phyloP scores from a whole-genome alignment of 2,888 invertebrate genomes.

The Epinotia ramella region DNA sequence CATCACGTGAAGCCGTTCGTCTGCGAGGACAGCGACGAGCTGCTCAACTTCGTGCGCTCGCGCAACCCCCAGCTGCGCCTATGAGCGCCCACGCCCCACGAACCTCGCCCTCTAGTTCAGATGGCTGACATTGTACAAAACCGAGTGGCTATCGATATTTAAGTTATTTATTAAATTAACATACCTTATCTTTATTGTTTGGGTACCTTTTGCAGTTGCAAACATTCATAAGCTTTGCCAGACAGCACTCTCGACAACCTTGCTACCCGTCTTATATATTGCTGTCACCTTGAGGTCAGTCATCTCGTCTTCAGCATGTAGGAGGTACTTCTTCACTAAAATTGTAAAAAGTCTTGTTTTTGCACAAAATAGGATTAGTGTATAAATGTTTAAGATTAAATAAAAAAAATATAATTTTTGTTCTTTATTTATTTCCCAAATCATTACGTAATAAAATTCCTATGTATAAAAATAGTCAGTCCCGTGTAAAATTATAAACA shows the following conservation, averaged over 20 bases:
- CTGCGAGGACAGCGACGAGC: conserved; percentile 96
- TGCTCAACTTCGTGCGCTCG: conserved; percentile 95
- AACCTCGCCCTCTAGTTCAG: conserved; percentile 56
- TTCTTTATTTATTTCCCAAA: conserved; percentile 33
- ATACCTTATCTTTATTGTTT: conserved; percentile 29
- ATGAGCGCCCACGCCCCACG: conserved; percentile 66
- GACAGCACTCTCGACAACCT: conserved; percentile 29
- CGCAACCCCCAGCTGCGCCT: conserved; percentile 94
- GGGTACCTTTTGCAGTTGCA: conserved; percentile 33
- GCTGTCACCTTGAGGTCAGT: conserved; percentile 58
- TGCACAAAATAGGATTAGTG: conserved; percentile 78
- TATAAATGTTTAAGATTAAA: conserved; percentile 72
- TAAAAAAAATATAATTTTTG: conserved; percentile 54
- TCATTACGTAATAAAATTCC: conserved; percentile 11
- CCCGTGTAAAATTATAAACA: conserved; percentile 28
- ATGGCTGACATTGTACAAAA: conserved; percentile 83
- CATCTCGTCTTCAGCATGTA: conserved; percentile 52
- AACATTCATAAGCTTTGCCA: conserved; percentile 7
- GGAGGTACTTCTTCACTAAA: conserved; percentile 36
- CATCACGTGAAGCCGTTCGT: conserved; percentile 95
- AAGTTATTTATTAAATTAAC: conserved; percentile 78
- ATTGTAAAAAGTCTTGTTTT: conserved; percentile 65
- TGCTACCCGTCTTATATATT: conserved; percentile 8
- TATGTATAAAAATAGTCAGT: conserved; percentile 34
- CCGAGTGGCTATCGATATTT: conserved; percentile 73